These are phyloP conservation scores for Sebastiscus albofasciatus DNA, from an alignment of 2,797 vertebrate genomes.

Conservation along the genomic window DNA sequence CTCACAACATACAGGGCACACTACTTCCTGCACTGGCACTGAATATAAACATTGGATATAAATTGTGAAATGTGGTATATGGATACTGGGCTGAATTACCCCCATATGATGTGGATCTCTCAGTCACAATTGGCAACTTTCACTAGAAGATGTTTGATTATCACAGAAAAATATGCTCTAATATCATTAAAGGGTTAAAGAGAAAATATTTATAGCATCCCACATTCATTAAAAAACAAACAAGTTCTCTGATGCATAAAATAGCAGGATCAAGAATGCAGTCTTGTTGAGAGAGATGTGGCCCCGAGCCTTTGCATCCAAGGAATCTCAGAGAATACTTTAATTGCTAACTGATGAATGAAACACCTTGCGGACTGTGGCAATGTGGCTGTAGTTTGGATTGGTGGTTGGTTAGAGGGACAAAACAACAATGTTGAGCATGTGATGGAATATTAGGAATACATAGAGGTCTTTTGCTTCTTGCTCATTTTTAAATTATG, in stretches of 20 bases:
- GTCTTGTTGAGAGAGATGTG: conserved; percentile 18
- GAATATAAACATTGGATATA: too few species aligned
- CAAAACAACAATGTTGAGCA: conserved; percentile 9
- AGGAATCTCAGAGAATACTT: conserved; percentile 35
- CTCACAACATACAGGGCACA: too few species aligned
- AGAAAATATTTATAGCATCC: conserved; percentile 5
- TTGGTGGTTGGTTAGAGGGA: not conserved
- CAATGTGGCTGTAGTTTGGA: conserved; percentile 13
- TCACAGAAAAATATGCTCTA: not conserved
- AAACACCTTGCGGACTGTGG: conserved; percentile 25
- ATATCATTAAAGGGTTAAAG: not conserved
- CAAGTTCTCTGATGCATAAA: conserved; percentile 16
- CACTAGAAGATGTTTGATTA: not conserved
- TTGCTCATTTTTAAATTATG: conserved; percentile 14
- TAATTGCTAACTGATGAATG: conserved; percentile 57
- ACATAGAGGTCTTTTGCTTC: conserved; percentile 8
- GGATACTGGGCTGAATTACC: too few species aligned
- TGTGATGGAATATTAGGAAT: conserved; percentile 22
- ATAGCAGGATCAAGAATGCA: conserved; percentile 33
- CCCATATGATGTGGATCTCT: not conserved
- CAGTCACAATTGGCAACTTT: not conserved
- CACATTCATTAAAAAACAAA: not conserved
- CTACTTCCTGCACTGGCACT: too few species aligned
- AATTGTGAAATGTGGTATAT: too few species aligned
- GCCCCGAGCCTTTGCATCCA: conserved; percentile 18